Evolutionary conservation across 2,888 invertebrate species (phyloP).

Genomic region (Drosophila buzzatii): DNA sequence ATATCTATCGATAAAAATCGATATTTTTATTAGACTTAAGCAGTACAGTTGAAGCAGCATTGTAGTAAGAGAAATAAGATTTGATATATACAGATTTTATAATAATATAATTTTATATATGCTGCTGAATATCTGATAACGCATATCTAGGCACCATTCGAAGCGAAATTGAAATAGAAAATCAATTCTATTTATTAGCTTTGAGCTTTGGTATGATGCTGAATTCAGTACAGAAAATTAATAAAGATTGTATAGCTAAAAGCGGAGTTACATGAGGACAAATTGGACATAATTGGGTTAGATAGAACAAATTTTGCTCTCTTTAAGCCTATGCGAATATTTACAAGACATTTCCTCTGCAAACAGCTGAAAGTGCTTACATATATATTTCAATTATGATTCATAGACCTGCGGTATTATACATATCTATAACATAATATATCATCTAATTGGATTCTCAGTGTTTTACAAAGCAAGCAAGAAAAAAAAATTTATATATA

Average conservation of each 20-base stretch:
- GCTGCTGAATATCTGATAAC: not conserved
- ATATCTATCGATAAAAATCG: not conserved
- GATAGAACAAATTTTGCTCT: not conserved
- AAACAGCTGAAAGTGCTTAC: not conserved
- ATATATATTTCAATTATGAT: not conserved
- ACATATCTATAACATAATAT: not conserved
- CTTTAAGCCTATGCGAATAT: not conserved
- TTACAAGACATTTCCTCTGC: not conserved
- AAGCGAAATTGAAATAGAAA: not conserved
- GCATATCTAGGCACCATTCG: not conserved
- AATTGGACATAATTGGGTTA: not conserved
- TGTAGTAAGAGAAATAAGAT: not conserved
- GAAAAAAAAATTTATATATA: not conserved
- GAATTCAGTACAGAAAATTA: not conserved
- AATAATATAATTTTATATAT: too few relatives aligned
- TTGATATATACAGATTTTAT: not conserved
- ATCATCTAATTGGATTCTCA: not conserved
- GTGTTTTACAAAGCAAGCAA: not conserved
- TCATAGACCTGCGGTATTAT: not conserved
- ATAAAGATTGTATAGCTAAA: not conserved
- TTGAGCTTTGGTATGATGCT: not conserved
- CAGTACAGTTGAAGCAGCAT: not conserved
- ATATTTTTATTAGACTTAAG: not conserved
- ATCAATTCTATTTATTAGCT: not conserved
- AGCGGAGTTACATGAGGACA: not conserved